Evolutionary conservation across 53 echinoderm and acorn worm genomes (phyloP), one percentile per base, ranked within the genome.

Genomic region (Echinarachnius parma): DNA sequence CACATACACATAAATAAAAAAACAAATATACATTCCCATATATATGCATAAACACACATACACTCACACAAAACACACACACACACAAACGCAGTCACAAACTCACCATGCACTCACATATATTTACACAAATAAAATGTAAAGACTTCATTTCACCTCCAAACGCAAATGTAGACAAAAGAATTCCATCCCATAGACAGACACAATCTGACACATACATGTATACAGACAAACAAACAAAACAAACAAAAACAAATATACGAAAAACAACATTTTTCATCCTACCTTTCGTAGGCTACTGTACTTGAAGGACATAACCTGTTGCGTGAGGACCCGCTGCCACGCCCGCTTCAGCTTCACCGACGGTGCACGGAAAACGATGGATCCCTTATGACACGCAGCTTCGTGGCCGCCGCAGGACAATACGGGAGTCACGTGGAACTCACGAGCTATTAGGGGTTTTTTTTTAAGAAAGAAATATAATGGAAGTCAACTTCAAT

Each of bases 261-360:
- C n/a, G 19, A 50, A 50, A 5, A 19, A 18, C 9, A 10, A 19
- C 13, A 18, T 4, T 24, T 21, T 10, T 45, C 27, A 5, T 36
- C 57, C 53, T 76, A 82, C 82, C 82, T 82, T 76, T 46, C 57
- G 24, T 5, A 82, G 82, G 31, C 76, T 75, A 23, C 20, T 64
- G 76, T 76, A 92, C 76, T 92, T 92, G 62, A 88, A 81, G 4
- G 80, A 71, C 84, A 92, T 71, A 5, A 81, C 68, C 60, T 77
- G 71, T 29, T 87, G 80, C 28, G 87, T 84, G 23, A 92, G 69
- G 45, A 86, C 60, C 15, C 62, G 56, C 57, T 66, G 71, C 92
- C 92, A 92, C 3, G 77, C 54, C 53, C 58, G 37, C 62, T 92
- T 92, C 36, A 87, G 75, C 48, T 87, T 92, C 26, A 57, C 36